Evolutionary conservation across 2,113 vertebrate genomes (phyloP).

Genomic region (Sinosuthora webbiana): DNA sequence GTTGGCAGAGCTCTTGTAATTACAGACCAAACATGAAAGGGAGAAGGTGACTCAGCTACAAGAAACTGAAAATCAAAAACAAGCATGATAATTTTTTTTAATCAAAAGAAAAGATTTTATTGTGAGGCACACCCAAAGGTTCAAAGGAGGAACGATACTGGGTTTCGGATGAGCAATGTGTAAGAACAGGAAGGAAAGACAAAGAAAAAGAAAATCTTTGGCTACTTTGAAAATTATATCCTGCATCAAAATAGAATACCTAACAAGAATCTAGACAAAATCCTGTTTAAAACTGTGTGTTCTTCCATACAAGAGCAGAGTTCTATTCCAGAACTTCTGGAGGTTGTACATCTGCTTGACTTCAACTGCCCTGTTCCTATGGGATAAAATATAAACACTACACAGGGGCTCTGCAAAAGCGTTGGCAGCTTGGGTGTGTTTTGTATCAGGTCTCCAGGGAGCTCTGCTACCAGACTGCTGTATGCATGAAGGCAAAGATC

Average conservation of each 20-base stretch:
- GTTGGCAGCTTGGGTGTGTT: background rate
- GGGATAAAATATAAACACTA: background rate
- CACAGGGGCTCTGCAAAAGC: background rate
- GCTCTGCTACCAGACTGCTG: background rate
- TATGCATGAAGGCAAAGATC: background rate
- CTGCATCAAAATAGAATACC: background rate
- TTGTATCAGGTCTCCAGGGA: background rate
- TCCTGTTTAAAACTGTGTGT: background rate
- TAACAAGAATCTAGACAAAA: background rate
- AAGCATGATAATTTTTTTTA: background rate
- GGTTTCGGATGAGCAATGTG: background rate
- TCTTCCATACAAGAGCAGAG: background rate
- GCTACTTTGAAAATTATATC: background rate
- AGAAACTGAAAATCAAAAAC: background rate
- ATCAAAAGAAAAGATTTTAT: background rate
- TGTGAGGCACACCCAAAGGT: background rate
- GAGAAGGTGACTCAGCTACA: constrained; percentile 23
- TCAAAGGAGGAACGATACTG: background rate
- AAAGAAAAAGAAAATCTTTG: background rate
- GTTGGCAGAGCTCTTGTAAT: background rate
- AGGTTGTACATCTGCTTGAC: background rate
- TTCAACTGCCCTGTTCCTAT: background rate
- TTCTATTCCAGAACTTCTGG: background rate
- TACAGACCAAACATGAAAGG: constrained; percentile 30
- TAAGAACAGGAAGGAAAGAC: background rate